Percentiles rank a stretch among this genome's conserved stretches.
Evolutionary conservation across 2,888 invertebrate species (phyloP).

Genomic region (Drosophila tripunctata): DNA sequence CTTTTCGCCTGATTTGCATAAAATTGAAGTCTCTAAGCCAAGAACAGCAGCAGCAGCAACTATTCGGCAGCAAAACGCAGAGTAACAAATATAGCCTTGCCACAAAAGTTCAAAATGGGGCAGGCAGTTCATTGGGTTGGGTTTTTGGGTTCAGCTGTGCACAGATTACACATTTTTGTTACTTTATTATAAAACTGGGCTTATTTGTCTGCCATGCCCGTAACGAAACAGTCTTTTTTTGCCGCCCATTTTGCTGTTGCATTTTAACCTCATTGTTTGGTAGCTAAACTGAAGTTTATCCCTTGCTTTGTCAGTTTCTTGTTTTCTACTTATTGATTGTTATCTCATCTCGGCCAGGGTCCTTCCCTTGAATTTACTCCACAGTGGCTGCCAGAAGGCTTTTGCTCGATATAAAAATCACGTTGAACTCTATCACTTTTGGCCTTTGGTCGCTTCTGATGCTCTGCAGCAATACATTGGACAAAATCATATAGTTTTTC

Average conservation of each 20-base stretch:
- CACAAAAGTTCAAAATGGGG: slow-evolving; percentile 60
- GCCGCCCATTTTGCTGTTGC: slow-evolving; percentile 33
- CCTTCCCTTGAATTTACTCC: neutral
- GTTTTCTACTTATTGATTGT: slow-evolving; percentile 58
- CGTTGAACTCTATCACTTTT: slow-evolving; percentile 46
- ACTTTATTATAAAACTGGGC: slow-evolving; percentile 75
- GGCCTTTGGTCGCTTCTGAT: slow-evolving; percentile 19
- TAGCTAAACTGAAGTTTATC: slow-evolving; percentile 44
- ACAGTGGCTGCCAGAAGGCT: slow-evolving; percentile 9
- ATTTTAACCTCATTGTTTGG: slow-evolving; percentile 55
- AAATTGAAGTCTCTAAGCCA: slow-evolving; percentile 43
- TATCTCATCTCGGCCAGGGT: slow-evolving; percentile 37
- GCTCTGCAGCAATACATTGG: neutral
- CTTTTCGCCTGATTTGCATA: slow-evolving; percentile 65
- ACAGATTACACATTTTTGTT: slow-evolving; percentile 68
- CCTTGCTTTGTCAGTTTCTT: slow-evolving; percentile 47
- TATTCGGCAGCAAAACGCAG: slow-evolving; percentile 16
- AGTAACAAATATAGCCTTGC: slow-evolving; percentile 30
- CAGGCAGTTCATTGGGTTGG: slow-evolving; percentile 65
- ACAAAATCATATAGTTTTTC: neutral
- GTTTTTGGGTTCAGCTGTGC: slow-evolving; percentile 21
- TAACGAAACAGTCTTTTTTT: slow-evolving; percentile 20
- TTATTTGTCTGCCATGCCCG: slow-evolving; percentile 59
- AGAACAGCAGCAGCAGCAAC: slow-evolving; percentile 24
- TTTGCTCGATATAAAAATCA: slow-evolving; percentile 30